Conservation (phyloP, 2,797 vertebrate genomes). For the Hirundo rustica region DNA sequence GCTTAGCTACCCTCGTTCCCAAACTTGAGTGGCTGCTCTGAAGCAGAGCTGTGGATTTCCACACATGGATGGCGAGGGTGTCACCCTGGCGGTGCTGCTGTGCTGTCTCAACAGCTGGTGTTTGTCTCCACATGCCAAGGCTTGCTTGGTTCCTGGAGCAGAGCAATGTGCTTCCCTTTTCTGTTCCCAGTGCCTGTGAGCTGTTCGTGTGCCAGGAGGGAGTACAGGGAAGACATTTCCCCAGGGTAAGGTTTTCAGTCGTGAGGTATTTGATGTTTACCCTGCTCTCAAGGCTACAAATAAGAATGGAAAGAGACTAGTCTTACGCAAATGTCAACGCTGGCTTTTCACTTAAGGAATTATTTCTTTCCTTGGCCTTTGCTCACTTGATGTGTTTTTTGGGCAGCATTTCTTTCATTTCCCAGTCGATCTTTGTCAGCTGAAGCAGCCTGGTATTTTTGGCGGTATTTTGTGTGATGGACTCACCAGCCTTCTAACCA, state of each 20-base stretch:
- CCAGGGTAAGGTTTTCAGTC: not conserved
- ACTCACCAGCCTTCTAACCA: not conserved
- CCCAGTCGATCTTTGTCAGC: not conserved
- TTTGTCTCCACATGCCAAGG: not conserved
- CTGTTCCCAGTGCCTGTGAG: not conserved
- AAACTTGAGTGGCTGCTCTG: not conserved
- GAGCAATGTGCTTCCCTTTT: not conserved
- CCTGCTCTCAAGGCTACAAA: not conserved
- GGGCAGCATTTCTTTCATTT: not conserved
- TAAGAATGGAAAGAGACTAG: not conserved
- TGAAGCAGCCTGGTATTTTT: not conserved
- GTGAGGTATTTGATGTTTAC: not conserved
- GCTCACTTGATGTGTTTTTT: not conserved
- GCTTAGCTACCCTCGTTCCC: not conserved
- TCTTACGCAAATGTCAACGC: not conserved
- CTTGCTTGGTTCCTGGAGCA: not conserved
- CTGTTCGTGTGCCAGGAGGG: not conserved
- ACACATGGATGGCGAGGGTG: accelerated
- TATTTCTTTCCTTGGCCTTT: not conserved
- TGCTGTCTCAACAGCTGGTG: not conserved
- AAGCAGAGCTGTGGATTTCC: not conserved
- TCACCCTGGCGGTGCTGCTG: not conserved
- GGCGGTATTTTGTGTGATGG: not conserved
- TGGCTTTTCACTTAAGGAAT: not conserved
- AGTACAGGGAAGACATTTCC: not conserved